These are phyloP conservation scores for Odontamblyopus rebecca DNA, from an alignment of 2,797 vertebrate genomes.

Conservation along the genomic window DNA sequence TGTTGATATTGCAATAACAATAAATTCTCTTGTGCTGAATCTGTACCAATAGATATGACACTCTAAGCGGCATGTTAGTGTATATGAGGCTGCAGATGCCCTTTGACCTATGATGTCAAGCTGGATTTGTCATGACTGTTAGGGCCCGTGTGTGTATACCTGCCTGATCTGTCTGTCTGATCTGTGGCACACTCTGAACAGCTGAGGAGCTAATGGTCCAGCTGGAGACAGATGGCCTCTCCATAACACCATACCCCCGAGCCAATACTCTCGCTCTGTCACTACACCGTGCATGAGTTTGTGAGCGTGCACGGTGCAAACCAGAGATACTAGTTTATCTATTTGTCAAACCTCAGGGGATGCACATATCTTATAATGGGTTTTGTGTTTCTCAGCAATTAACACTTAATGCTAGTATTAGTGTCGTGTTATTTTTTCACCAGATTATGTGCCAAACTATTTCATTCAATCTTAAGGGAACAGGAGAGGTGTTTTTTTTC, in stretches of 20 bases:
- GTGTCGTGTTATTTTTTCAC: constrained; percentile 43
- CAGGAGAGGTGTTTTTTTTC: constrained; percentile 30
- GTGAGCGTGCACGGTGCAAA: constrained; percentile 36
- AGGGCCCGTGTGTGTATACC: constrained; percentile 58
- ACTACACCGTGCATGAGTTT: constrained; percentile 23
- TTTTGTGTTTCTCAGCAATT: constrained; percentile 68
- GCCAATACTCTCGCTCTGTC: constrained; percentile 74
- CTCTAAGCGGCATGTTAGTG: constrained; percentile 4
- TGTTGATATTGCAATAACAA: constrained; percentile 1
- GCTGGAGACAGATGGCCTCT: constrained; percentile 82
- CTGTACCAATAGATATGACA: constrained; percentile 24
- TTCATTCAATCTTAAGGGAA: constrained; percentile 29
- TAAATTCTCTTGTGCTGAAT: constrained; percentile 4
- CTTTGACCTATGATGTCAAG: constrained; percentile 72
- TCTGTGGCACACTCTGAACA: constrained; percentile 78
- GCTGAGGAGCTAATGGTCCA: constrained; percentile 83
- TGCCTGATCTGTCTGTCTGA: constrained; percentile 73
- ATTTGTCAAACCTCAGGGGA: constrained; percentile 63
- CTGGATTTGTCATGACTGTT: constrained; percentile 65
- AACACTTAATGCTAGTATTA: constrained; percentile 1
- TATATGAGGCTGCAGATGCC: constrained; percentile 54
- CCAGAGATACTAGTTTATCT: constrained; percentile 64
- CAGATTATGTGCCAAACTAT: constrained; percentile 60
- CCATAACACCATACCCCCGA: constrained; percentile 78
- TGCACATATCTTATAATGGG: constrained; percentile 64